Evolutionary conservation across 2,797 vertebrate species (phyloP).

Genomic region (Meriones psammophilus): DNA sequence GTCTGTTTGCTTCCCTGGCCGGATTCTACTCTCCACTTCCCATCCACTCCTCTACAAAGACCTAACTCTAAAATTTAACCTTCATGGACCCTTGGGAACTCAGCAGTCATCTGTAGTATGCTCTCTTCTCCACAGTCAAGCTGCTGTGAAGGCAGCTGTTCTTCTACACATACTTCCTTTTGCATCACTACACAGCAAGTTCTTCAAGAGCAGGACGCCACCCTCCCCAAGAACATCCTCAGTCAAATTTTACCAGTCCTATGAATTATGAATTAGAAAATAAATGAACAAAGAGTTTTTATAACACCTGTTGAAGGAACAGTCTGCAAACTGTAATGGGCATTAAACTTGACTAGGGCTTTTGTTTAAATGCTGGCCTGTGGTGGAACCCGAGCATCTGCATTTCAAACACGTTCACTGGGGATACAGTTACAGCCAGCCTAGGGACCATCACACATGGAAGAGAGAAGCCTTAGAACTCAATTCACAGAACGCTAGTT

Average conservation of each 20-base stretch:
- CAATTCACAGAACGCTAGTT: not conserved
- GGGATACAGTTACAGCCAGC: not conserved
- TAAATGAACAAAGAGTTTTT: not conserved
- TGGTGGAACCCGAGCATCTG: not conserved
- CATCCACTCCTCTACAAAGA: constrained; percentile 35
- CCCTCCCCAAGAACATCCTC: not conserved
- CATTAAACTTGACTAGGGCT: not conserved
- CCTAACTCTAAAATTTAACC: constrained; percentile 18
- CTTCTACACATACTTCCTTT: not conserved
- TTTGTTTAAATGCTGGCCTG: not conserved
- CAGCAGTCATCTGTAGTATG: not conserved
- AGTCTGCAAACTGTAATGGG: not conserved
- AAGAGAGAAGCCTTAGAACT: not conserved
- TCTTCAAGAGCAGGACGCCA: not conserved
- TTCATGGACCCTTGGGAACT: not conserved
- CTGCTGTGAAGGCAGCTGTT: not conserved
- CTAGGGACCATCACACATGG: not conserved
- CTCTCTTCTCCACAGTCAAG: not conserved
- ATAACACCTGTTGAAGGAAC: not conserved
- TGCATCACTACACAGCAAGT: not conserved
- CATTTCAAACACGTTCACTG: not conserved
- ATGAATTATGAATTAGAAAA: not conserved
- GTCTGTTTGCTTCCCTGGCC: not conserved
- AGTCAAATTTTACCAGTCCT: not conserved
- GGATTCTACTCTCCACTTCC: not conserved